Evolutionary conservation across 2,797 vertebrate species (phyloP), one percentile per base, ranked within the genome.

Genomic region (Gephyroberyx darwinii): DNA sequence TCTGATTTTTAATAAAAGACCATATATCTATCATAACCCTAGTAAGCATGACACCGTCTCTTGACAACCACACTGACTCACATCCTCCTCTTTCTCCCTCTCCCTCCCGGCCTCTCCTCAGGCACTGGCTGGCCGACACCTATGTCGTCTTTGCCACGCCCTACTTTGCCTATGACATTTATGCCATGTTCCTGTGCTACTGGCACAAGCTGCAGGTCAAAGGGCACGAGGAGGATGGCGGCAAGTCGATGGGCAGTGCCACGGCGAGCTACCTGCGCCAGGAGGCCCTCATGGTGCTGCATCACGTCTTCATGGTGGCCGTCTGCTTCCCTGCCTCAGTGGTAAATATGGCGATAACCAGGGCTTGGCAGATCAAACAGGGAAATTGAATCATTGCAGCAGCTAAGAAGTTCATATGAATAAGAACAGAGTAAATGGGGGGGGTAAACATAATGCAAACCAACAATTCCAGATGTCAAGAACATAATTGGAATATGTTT

Each of bases 181-280:
- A 94, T 0, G 95, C 96, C 91, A 97, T 98, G 96, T 98, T 96
- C 85, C 89, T 96, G 80, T 96, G 96, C 65, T 89, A 96, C 88
- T 81, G 93, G 88, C 93, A 96, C 90, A 96, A 92, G 86, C 86
- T 91, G 61, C 90, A 89, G 81, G 94, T 96, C 90, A 96, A 96
- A 90, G 96, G 94, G 55, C 96, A 96, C 0, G 88, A 92, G 83
- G 90, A 82, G 52, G 77, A 17, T 5, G 80, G 8, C 1, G 73
- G 3, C 4, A 43, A 62, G 8, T 41, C 48, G 0, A 41, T 43
- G 65, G 33, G 67, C 1, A 78, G 5, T 5, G 88, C 65, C 37
- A 69, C 80, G 78, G 67, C 31, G 7, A 79, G 88, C 22, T 95
- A 81, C 84, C 86, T 94, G 66, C 86, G 79, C 39, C 68, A 89